Evolutionary conservation across 92 coral and sea anemone species (phyloP), one percentile per base, ranked within the genome.

Genomic region (Umimayanthus kanabou): DNA sequence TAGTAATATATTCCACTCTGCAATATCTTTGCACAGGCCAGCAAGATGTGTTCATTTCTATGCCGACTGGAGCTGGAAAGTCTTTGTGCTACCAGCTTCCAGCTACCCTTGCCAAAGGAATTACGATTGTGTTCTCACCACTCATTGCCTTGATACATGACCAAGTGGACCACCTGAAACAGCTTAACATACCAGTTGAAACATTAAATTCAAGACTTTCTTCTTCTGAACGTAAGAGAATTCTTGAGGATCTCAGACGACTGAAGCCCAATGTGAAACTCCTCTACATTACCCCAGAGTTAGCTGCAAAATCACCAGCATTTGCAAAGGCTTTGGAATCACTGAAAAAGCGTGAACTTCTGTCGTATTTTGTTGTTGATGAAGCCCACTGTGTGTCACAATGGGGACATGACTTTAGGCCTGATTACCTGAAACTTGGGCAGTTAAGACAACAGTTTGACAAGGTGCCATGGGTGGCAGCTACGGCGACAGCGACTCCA

Each of bases 1-100:
- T 42, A 6, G 47, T 45, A 45, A 10, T 7, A 4, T 45, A 45
- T 45, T 45, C 49, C 49, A 11, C 11, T 11, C 39, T 65, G 64
- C 0, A 0, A 49, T 86, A 8, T 29, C 20, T n/a, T 80, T 3
- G 2, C 73, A 16, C 93, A 96, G 99, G 97, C 58, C 85, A 91
- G 61, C 94, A 92, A 82, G 98, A 97, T 92, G 94, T 97, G 15
- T 97, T 95, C 91, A 93, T 97, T 55, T 93, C 97, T 72, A 95
- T 97, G 99, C 98, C 99, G 6, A 97, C 99, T 71, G 99, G 99
- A 40, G 93, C 98, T 45, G 99, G 99, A 55, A 97, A 97, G 80
- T 97, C 99, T 3, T 91, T 97, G 9, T 92, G 96, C 49, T 97
- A 92, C 81, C 99, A 97, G 88, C 91, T 97, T 10, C 98, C 98